These are phyloP conservation scores for Oscheius sp. DNA, from an alignment of 1,140 invertebrate species.

Conservation along the genomic window DNA sequence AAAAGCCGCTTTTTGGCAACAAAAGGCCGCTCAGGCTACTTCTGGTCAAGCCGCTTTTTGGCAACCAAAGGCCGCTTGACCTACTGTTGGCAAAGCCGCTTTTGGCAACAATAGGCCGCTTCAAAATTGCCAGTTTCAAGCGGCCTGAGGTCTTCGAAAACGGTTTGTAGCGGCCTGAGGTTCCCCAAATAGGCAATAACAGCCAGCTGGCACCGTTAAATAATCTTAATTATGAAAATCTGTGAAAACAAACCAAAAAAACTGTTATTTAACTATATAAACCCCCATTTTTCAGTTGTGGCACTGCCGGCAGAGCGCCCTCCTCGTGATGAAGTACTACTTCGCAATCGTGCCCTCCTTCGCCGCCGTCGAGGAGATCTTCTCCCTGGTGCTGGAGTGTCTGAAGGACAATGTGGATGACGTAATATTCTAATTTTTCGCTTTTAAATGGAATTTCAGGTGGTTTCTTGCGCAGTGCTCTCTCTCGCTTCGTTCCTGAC, in stretches of 20 bases:
- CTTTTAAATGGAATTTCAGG: conserved; percentile 4
- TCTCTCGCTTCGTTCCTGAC: conserved; percentile 22
- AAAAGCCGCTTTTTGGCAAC: too few species aligned
- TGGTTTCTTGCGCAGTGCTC: conserved; percentile 25
- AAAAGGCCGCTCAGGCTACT: too few species aligned
- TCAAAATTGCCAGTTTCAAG: too few species aligned
- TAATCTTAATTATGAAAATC: neutral
- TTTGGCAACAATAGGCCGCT: too few species aligned
- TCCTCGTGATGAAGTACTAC: conserved; percentile 40
- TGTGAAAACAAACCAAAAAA: neutral
- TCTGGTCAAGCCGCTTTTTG: too few species aligned
- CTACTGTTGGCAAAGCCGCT: too few species aligned
- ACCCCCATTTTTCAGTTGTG: conserved; percentile 25
- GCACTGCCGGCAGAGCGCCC: conserved; percentile 36
- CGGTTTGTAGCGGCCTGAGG: too few species aligned
- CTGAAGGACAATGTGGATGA: neutral
- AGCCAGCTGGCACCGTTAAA: neutral
- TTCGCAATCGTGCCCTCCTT: conserved; percentile 19
- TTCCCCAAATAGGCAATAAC: too few species aligned
- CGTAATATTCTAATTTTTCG: neutral
- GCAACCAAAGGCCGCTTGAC: too few species aligned
- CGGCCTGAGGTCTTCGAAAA: too few species aligned
- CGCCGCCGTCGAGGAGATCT: neutral
- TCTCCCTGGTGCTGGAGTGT: neutral
- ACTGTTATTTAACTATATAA: too few species aligned